These are phyloP conservation scores for Podarcis raffonei DNA, from an alignment of 2,113 vertebrate genomes.

Conservation along the genomic window DNA sequence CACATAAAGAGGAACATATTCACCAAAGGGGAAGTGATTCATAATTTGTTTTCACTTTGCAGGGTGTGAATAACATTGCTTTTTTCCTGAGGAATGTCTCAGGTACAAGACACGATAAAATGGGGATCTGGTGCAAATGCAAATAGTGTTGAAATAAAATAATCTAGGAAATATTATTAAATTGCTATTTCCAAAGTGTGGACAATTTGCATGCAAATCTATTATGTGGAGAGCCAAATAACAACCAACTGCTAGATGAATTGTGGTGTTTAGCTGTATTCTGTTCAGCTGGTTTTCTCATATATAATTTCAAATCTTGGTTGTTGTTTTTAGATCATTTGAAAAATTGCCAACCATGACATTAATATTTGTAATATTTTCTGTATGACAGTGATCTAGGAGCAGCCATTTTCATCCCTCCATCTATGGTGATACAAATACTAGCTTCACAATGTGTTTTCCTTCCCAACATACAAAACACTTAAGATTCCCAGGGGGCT, in stretches of 20 bases:
- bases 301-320: not conserved
- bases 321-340: constrained; percentile 5
- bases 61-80: constrained; percentile 51
- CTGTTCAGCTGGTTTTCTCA: not conserved
- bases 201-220: not conserved
- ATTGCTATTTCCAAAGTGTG: not conserved
- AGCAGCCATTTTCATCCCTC: not conserved
- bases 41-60: constrained; percentile 40
- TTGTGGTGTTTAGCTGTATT: not conserved
- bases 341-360: constrained; percentile 29
- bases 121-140: constrained; percentile 40
- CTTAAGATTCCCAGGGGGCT: constrained; percentile 50
- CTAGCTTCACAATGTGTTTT: constrained; percentile 47
- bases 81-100: constrained; percentile 49
- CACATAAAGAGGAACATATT: not conserved
- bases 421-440: constrained; percentile 38
- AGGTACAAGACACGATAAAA: constrained; percentile 44
- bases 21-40: constrained; percentile 34
- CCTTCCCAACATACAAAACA: constrained; percentile 60
- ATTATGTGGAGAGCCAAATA: not conserved
- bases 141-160: constrained; percentile 36
- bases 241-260: not conserved
- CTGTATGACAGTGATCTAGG: not conserved
- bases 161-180: not conserved
- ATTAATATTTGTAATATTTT: not conserved